A percentile compares a stretch with the other conserved stretches of the same genome.
phyloP scores from a whole-genome alignment of 2,797 vertebrate genomes.

The Tinamus major region DNA sequence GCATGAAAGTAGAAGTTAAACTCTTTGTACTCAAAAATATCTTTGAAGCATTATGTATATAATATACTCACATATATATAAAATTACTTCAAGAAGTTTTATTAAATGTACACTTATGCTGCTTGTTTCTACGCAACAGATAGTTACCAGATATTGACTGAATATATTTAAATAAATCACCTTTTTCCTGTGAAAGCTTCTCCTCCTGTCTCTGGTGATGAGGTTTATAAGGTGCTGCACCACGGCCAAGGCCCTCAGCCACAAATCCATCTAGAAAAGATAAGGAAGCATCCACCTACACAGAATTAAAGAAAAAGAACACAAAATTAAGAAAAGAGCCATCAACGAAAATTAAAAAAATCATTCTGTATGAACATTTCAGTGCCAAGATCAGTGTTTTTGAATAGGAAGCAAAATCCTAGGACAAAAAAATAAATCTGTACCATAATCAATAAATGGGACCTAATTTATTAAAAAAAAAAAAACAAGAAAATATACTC shows the following conservation, averaged over 20 bases:
- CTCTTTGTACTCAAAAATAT: neutral
- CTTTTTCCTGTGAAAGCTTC: conserved; percentile 89
- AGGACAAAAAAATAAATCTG: neutral
- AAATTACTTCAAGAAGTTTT: neutral
- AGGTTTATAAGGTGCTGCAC: conserved; percentile 94
- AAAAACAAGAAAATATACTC: neutral
- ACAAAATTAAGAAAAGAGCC: neutral
- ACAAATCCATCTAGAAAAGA: conserved; percentile 97
- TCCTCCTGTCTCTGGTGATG: conserved; percentile 95
- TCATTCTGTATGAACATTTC: neutral
- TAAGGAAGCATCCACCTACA: conserved; percentile 94
- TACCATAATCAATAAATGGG: neutral
- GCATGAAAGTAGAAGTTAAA: neutral
- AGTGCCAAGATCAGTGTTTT: neutral
- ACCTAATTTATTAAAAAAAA: neutral
- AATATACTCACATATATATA: neutral
- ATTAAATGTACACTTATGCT: neutral
- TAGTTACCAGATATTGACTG: neutral
- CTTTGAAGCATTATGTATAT: neutral
- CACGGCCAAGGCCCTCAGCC: conserved; percentile 89
- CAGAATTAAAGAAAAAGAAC: neutral
- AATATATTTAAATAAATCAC: conserved; percentile 70
- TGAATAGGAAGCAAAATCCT: neutral
- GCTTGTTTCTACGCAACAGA: neutral
- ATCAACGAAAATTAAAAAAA: neutral